These are phyloP conservation scores for Tamandua tetradactyla DNA, from an alignment of 2,797 vertebrate genomes.

Conservation along the genomic window DNA sequence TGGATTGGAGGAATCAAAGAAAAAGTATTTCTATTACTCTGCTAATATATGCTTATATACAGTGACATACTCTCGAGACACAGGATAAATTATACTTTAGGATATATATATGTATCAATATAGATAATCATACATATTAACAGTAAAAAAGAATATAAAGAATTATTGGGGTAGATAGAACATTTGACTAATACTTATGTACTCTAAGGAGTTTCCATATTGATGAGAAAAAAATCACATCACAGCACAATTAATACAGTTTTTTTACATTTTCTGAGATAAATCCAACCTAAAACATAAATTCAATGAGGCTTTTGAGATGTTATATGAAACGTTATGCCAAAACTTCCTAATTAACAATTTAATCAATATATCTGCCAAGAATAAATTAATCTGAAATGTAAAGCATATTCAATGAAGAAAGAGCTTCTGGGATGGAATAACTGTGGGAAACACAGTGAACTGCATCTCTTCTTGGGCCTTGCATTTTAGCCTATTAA, in stretches of 20 bases:
- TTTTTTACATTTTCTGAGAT: neutral
- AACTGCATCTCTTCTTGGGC: neutral
- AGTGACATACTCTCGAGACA: too few relatives aligned
- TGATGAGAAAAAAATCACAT: neutral
- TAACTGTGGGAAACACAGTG: neutral
- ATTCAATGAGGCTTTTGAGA: neutral
- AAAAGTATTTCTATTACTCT: neutral
- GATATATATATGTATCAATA: neutral
- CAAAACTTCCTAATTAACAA: neutral
- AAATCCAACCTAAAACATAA: neutral
- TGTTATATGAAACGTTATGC: neutral
- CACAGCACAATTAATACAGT: neutral
- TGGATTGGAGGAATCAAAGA: neutral
- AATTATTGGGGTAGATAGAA: neutral
- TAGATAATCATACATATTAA: neutral
- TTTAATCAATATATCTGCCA: neutral
- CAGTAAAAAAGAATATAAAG: neutral
- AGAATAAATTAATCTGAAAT: neutral
- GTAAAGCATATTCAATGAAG: neutral
- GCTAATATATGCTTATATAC: too few relatives aligned
- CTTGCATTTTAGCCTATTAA: neutral
- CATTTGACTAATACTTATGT: neutral
- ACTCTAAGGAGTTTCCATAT: neutral
- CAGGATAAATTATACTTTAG: neutral
- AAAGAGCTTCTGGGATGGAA: neutral